phyloP scores from a whole-genome alignment of 2,113 vertebrate species.

The Carollia perspicillata region DNA sequence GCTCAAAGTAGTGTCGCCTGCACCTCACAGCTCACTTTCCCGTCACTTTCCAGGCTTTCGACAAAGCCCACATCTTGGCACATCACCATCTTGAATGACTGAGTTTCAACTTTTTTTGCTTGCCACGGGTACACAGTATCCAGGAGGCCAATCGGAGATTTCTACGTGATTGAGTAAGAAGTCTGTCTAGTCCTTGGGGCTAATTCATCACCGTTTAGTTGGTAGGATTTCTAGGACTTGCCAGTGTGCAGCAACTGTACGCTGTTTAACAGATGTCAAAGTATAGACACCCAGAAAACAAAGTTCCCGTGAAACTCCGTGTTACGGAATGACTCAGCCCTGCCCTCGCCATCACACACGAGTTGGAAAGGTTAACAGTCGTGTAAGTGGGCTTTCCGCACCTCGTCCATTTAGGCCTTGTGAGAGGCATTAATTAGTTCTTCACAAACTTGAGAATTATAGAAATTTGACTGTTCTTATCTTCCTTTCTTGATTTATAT shows the following conservation, averaged over 20 bases:
- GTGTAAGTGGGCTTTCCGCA: not conserved
- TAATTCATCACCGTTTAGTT: not conserved
- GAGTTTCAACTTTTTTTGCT: not conserved
- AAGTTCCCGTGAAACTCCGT: not conserved
- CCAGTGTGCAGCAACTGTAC: not conserved
- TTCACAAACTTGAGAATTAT: not conserved
- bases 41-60: not conserved
- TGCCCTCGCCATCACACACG: not conserved
- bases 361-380: not conserved
- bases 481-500: not conserved
- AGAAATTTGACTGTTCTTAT: not conserved
- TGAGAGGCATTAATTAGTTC: not conserved
- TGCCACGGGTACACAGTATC: not conserved
- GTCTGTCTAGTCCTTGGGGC: not conserved
- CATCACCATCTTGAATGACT: slow-evolving; percentile 17
- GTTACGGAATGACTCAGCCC: not conserved
- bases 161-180: not conserved
- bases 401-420: not conserved
- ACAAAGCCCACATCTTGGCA: not conserved
- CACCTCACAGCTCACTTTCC: not conserved
- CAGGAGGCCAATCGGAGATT: slow-evolving; percentile 13
- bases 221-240: not conserved
- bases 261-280: not conserved
- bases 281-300: not conserved
- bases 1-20: not conserved